A percentile compares a stretch with the other conserved stretches of the same genome.
phyloP scores from a whole-genome alignment of 2,113 vertebrate species.

The Pygoscelis antarcticus region DNA sequence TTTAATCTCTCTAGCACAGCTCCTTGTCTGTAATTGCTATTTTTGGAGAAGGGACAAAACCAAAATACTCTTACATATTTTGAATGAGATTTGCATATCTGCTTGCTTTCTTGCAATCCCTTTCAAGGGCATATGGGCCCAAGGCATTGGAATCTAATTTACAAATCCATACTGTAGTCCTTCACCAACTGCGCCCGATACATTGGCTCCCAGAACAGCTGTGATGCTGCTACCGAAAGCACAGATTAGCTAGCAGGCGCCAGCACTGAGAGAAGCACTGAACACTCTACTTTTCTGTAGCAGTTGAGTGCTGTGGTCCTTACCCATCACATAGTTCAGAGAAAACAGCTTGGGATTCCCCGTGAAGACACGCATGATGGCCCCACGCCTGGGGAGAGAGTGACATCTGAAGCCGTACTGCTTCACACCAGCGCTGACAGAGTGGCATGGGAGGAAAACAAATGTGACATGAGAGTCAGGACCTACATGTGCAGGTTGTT shows the following conservation, averaged over 20 bases:
- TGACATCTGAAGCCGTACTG: not conserved
- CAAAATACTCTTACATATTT: not conserved
- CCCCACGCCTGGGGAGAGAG: not conserved
- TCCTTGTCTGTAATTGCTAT: not conserved
- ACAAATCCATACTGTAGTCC: not conserved
- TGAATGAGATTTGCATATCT: not conserved
- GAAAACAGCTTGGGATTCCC: not conserved
- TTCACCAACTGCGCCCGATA: not conserved
- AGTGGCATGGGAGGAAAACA: not conserved
- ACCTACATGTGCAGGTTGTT: not conserved
- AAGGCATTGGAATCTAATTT: not conserved
- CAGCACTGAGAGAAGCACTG: not conserved
- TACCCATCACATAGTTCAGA: not conserved
- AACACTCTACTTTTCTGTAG: not conserved
- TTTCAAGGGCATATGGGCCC: not conserved
- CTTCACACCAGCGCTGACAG: not conserved
- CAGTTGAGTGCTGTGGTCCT: not conserved
- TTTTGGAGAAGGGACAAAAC: not conserved
- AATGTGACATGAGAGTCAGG: not conserved
- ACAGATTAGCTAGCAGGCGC: not conserved
- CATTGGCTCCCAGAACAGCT: not conserved
- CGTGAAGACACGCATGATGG: accelerated
- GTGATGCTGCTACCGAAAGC: not conserved
- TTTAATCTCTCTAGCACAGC: not conserved
- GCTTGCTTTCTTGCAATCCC: not conserved